Evolutionary conservation across 2,113 vertebrate genomes (phyloP).

Genomic region (Pachycephala philippinensis): DNA sequence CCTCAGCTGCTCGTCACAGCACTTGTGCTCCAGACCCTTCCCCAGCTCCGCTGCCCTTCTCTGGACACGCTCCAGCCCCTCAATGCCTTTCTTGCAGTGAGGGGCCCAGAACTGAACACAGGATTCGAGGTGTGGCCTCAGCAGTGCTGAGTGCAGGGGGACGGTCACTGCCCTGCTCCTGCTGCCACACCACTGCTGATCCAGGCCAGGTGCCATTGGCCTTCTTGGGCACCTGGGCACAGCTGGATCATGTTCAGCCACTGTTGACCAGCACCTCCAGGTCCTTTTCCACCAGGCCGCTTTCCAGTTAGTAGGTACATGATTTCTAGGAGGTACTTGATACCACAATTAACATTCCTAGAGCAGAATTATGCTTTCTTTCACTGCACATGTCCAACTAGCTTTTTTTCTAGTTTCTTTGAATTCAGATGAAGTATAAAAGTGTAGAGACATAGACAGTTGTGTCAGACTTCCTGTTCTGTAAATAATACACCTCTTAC

Average conservation of each 20-base stretch:
- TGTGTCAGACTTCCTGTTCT: neutral
- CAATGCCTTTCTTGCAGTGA: too few species aligned
- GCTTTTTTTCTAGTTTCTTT: neutral
- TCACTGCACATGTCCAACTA: rapidly evolving
- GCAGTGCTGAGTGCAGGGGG: neutral
- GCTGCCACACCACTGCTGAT: neutral
- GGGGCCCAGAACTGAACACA: too few species aligned
- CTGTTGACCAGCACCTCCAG: rapidly evolving
- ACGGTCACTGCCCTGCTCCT: neutral
- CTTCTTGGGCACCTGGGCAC: neutral
- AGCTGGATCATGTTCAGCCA: rapidly evolving
- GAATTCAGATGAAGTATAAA: neutral
- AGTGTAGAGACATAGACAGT: neutral
- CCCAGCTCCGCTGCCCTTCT: too few species aligned
- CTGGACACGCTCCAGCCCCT: too few species aligned
- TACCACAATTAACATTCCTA: neutral
- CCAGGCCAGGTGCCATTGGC: neutral
- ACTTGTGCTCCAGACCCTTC: too few species aligned
- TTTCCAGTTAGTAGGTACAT: neutral
- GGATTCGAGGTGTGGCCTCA: too few species aligned
- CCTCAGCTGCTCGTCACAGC: too few species aligned
- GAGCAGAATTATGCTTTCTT: neutral
- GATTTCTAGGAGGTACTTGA: neutral
- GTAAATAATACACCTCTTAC: neutral
- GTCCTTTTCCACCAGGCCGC: neutral